These are phyloP conservation scores for Zoroaster sp. DNA, from an alignment of 53 echinoderm and acorn worm genomes.

Conservation along the genomic window DNA sequence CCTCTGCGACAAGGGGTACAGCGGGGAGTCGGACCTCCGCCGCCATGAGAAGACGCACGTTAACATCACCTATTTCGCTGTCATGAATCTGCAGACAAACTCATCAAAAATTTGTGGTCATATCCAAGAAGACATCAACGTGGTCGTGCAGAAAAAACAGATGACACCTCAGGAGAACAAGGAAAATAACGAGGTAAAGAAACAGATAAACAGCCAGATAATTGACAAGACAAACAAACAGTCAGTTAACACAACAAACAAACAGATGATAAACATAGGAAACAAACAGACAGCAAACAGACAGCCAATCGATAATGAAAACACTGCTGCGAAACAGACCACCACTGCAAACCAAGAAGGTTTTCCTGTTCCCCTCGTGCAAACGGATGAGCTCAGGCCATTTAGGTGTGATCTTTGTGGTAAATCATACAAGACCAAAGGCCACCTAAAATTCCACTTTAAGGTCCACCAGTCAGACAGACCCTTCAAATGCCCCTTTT, in stretches of 20 bases:
- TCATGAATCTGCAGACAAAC: constrained; percentile 40
- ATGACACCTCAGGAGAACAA: constrained; percentile 19
- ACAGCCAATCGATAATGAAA: no score
- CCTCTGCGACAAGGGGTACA: constrained; percentile 24
- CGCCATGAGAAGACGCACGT: constrained; percentile 45
- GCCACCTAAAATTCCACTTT: constrained; percentile 27
- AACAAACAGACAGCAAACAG: background rate
- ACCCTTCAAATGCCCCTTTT: constrained; percentile 31
- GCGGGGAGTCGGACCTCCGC: constrained; percentile 16
- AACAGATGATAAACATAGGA: background rate
- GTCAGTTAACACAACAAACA: background rate
- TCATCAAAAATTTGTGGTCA: constrained; percentile 44
- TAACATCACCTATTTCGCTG: constrained; percentile 40
- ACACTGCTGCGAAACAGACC: no score
- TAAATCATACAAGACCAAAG: constrained; percentile 40
- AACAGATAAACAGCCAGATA: background rate
- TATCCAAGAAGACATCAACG: constrained; percentile 35
- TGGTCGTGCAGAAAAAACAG: no score
- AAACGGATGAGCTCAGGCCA: background rate
- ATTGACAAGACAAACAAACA: background rate
- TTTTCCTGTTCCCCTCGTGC: background rate
- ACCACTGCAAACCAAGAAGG: background rate
- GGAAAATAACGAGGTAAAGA: background rate
- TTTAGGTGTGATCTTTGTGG: background rate
- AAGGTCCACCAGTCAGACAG: constrained; percentile 25